Base-by-base conservation (phyloP, 2,888 invertebrate genomes). In the Drosophila helvetica region DNA sequence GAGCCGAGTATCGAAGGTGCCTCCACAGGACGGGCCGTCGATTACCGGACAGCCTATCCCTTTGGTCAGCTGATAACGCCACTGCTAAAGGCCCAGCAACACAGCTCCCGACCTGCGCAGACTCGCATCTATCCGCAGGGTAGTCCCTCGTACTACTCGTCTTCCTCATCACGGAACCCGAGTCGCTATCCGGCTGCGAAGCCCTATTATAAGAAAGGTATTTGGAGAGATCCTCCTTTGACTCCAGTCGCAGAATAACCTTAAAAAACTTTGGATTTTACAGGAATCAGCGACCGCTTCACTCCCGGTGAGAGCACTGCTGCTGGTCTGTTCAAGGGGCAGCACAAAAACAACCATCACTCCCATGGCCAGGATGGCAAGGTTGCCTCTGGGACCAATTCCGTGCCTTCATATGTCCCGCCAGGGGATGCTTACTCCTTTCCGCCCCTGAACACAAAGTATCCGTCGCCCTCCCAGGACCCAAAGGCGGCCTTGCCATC, bases 241-340 rank as follows among this genome's bases (percentile, higher is more conserved):
- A 1, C 27, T 5, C 9, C 8, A 33, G 6, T 12, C 17, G 22
- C 1, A 53, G 18, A 2, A 8, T 27, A 27, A 2, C 27, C 2
- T 27, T 27, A 10, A 30, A n/a, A 27, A 2, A 12, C n/a, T 5
- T 47, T 15, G 3, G 6, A 5, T 6, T 8, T 17, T 3, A 38
- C 78, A 17, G 71, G 75, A 71, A 80, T 91, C 46, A 71, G 69
- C 30, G 92, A 92, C 79, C 89, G 92, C 8, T 92, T 91, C 73
- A 79, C 91, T 0, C 92, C 92, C 0, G 89, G 91, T 9, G 91
- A 92, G 79, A 90, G 84, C 3, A 90, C 90, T 8, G 91, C 90
- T 3, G 81, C 91, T 0, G 68, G 66, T 10, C 62, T 72, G 67
- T 91, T 86, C 66, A 88, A 66, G 63, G 75, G 65, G 60, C 76